A percentile compares a stretch with the other conserved stretches of the same genome.
Conservation (phyloP, 2,113 vertebrate genomes). For the Rhipidura dahli region DNA sequence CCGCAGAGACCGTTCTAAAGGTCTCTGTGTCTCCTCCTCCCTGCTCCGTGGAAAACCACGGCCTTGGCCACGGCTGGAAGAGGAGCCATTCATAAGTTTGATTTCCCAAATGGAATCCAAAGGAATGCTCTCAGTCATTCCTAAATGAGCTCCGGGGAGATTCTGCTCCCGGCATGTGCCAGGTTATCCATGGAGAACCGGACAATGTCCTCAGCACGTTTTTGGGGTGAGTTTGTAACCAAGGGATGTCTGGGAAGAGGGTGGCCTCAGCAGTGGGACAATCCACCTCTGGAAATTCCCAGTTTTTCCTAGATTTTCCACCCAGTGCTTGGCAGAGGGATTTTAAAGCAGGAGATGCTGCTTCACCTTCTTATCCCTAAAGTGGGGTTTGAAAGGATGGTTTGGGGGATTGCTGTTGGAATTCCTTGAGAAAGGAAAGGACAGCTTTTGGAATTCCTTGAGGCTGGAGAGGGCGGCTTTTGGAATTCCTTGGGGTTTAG, state of each 20-base stretch:
- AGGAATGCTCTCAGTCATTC: background rate
- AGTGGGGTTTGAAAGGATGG: background rate
- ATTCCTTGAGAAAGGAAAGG: too few species aligned
- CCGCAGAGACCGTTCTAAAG: constrained; percentile 2
- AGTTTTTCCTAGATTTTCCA: background rate
- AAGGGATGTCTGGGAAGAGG: background rate
- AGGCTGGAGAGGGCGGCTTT: too few species aligned
- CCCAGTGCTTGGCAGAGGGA: background rate
- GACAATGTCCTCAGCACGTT: accelerated
- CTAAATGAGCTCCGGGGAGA: background rate
- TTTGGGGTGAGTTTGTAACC: background rate
- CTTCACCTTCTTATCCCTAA: background rate
- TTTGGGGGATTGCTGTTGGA: background rate
- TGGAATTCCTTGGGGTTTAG: too few species aligned
- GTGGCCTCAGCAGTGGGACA: background rate
- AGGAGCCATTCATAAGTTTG: background rate
- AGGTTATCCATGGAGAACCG: background rate
- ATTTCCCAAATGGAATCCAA: background rate
- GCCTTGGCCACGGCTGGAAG: constrained; percentile 19
- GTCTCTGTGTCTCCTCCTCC: background rate
- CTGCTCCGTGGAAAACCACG: constrained; percentile 42
- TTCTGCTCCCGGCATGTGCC: background rate
- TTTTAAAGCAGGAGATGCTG: background rate
- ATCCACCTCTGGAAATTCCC: background rate
- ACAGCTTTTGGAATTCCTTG: background rate